phyloP scores from a whole-genome alignment of 2,888 invertebrate genomes.

The Limnephilus auricula region DNA sequence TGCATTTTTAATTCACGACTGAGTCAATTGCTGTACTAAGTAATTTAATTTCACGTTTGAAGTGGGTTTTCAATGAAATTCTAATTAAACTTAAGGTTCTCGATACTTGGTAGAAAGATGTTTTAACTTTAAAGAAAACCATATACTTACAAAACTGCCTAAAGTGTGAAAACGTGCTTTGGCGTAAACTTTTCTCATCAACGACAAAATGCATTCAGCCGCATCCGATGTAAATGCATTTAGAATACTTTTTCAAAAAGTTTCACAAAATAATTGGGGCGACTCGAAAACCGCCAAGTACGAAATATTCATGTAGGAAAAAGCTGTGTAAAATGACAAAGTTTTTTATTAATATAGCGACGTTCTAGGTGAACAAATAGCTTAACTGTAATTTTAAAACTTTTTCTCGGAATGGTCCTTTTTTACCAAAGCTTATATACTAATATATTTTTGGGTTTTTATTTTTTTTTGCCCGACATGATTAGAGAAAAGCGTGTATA shows the following conservation, averaged over 20 bases:
- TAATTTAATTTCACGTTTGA: neutral
- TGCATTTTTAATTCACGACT: neutral
- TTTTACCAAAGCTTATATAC: too few relatives aligned
- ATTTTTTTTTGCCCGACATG: neutral
- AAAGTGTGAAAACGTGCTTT: slow-evolving; percentile 39
- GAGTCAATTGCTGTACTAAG: neutral
- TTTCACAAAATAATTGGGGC: neutral
- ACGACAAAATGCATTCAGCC: slow-evolving; percentile 38
- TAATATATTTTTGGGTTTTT: too few relatives aligned
- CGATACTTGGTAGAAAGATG: neutral
- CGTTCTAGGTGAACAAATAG: too few relatives aligned
- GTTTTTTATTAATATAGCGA: neutral
- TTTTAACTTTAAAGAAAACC: slow-evolving; percentile 5
- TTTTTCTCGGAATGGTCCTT: too few relatives aligned
- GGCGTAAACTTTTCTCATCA: slow-evolving; percentile 43
- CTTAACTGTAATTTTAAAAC: too few relatives aligned
- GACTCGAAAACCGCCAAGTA: neutral
- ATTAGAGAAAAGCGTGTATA: neutral
- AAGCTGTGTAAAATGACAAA: neutral
- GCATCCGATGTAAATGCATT: slow-evolving; percentile 16
- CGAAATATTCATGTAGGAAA: neutral
- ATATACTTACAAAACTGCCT: slow-evolving; percentile 25
- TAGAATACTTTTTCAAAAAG: neutral
- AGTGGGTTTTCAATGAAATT: neutral
- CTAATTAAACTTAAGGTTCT: neutral